These are phyloP conservation scores for Alca torda DNA, from an alignment of 2,797 vertebrate species.

Conservation along the genomic window DNA sequence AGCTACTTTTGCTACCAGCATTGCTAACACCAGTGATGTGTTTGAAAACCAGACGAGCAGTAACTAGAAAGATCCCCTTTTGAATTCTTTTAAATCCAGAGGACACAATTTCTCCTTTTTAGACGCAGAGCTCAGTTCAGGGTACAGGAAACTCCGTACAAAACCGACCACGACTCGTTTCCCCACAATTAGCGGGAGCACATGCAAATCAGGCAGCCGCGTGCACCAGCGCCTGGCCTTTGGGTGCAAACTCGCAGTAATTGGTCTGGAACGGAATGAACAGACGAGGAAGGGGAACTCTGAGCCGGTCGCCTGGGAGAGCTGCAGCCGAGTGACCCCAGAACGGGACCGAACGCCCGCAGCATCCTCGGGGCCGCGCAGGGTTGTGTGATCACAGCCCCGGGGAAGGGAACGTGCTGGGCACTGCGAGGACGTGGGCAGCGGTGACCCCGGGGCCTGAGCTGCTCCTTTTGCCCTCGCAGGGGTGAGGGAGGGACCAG, in stretches of 20 bases:
- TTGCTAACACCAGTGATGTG: accelerated
- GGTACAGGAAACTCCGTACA: neutral
- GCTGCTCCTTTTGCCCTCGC: neutral
- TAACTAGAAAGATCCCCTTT: neutral
- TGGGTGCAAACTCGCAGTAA: neutral
- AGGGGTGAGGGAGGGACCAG: too few species aligned
- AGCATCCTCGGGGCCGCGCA: accelerated
- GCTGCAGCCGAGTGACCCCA: neutral
- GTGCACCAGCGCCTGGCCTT: neutral
- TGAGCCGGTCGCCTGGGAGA: neutral
- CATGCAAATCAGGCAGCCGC: conserved; percentile 50
- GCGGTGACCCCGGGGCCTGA: accelerated
- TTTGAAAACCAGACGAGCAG: neutral
- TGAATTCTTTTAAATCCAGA: neutral
- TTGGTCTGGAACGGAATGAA: neutral
- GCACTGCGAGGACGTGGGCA: neutral
- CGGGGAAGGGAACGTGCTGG: accelerated
- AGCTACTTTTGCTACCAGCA: accelerated
- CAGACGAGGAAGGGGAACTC: neutral
- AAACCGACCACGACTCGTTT: neutral
- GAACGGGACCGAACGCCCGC: accelerated
- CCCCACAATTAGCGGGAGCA: neutral
- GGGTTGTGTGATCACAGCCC: accelerated
- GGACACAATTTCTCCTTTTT: neutral
- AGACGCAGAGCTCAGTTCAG: neutral